Base-by-base conservation (phyloP, 2,888 invertebrate genomes). In the Camptogramma bilineatum region DNA sequence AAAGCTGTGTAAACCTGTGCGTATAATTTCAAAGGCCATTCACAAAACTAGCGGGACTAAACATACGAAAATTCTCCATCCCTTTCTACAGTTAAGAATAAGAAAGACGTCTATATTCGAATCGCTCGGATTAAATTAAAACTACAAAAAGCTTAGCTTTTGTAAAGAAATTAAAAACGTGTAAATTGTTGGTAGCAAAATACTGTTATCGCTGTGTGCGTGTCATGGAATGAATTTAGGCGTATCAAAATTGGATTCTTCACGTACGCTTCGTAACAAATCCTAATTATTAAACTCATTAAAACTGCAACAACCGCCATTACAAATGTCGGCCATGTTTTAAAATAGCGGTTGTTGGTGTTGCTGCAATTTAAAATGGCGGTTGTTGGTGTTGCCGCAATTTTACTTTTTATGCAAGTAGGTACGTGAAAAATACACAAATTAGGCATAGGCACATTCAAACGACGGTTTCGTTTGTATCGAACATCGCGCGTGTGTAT, bases 401-500 rank as follows among this genome's bases (percentile, higher is more conserved):
- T 17, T 7, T 17, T 7, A 16, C 1, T n/a, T n/a, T n/a, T n/a
- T n/a, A 16, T n/a, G 8, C 3, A 44, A 4, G 16, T 1, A 17
- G 8, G 8, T 44, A 69, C 56, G 56, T 62, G 66, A 39, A 61
- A 68, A 69, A 74, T 47, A 42, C 52, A 50, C 44, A 75, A 73
- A 65, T 72, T 79, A 83, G 83, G 84, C 88, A 83, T 79, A 83
- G 83, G 84, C 88, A 83, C 85, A 81, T 78, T 90, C 77, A 93
- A 52, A 92, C 92, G 81, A 91, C 91, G 73, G 92, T 90, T 82
- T 92, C 92, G 80, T 85, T 86, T 70, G 86, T 90, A 51, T 92
- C 92, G 78, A 93, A 93, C 88, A 93, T 90, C 24, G 91, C 91
- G 69, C 92, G 80, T 52, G 92, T 91, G 71, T 92, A 92, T 75